phyloP scores from a whole-genome alignment of 2,113 vertebrate species.

The Nycticryphes semicollaris region DNA sequence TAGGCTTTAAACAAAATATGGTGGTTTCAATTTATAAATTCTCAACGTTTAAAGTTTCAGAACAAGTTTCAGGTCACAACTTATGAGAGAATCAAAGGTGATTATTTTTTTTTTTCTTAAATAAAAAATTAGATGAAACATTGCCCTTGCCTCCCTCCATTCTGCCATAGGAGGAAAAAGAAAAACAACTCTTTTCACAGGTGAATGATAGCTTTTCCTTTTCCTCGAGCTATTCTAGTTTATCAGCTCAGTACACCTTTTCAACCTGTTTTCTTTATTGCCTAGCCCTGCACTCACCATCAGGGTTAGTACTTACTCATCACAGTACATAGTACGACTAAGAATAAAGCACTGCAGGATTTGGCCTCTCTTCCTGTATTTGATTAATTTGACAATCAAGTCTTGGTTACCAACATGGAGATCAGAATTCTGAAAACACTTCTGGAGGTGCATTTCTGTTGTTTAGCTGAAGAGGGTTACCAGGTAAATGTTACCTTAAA shows the following conservation, averaged over 20 bases:
- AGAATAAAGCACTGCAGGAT: neutral
- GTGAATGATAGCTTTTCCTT: slow-evolving; percentile 4
- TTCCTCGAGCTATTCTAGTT: neutral
- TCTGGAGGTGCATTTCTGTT: neutral
- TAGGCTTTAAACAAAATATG: neutral
- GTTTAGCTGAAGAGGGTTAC: neutral
- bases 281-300: neutral
- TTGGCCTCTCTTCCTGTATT: neutral
- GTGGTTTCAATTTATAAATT: neutral
- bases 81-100: neutral
- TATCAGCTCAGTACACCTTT: neutral
- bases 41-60: neutral
- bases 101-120: neutral
- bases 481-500: neutral
- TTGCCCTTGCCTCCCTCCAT: neutral
- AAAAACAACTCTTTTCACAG: neutral
- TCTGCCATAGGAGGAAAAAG: neutral
- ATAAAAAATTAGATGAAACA: neutral
- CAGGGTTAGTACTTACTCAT: neutral
- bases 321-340: neutral
- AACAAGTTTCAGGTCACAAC: neutral
- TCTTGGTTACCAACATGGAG: neutral
- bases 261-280: neutral
- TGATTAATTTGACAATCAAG: neutral
- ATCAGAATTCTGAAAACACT: neutral